Percentiles rank a stretch among this genome's conserved stretches.
These are phyloP conservation scores for Barypeithes pellucidus DNA, from an alignment of 2,888 invertebrate genomes.

Conservation along the genomic window DNA sequence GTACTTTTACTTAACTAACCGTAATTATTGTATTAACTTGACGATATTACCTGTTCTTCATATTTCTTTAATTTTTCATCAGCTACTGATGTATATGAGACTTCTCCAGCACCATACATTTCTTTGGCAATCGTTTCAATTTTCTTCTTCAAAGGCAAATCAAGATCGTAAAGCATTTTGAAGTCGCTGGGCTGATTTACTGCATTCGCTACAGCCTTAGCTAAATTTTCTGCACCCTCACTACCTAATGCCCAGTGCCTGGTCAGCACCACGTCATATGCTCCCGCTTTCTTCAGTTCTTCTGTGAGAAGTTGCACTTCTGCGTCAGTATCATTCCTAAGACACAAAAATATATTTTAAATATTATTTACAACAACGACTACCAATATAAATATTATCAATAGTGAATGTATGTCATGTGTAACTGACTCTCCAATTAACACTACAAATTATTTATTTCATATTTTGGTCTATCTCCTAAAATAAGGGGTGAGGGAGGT, in stretches of 20 bases:
- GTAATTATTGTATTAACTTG: no score
- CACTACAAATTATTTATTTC: no score
- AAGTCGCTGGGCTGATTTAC: constrained; percentile 78
- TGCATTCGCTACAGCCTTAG: constrained; percentile 89
- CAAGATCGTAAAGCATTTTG: constrained; percentile 81
- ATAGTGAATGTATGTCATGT: no score
- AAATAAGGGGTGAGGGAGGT: no score
- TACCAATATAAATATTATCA: no score
- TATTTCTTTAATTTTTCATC: constrained; percentile 80
- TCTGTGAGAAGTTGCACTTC: constrained; percentile 87
- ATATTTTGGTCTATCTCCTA: no score
- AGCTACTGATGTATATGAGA: constrained; percentile 85
- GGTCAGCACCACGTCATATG: constrained; percentile 89
- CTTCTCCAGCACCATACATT: constrained; percentile 96
- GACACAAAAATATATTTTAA: constrained; percentile 28
- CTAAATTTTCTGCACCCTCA: constrained; percentile 87
- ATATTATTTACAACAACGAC: no score
- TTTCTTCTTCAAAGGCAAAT: constrained; percentile 86
- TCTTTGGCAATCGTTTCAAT: constrained; percentile 89
- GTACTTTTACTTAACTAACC: no score
- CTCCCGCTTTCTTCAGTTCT: constrained; percentile 85
- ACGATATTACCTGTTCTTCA: constrained; percentile 85
- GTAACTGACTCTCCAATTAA: no score
- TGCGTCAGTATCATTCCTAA: constrained; percentile 86
- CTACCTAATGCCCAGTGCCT: constrained; percentile 95